Conservation (phyloP, 1,140 invertebrate species). For the Neotoxoptera formosana region DNA sequence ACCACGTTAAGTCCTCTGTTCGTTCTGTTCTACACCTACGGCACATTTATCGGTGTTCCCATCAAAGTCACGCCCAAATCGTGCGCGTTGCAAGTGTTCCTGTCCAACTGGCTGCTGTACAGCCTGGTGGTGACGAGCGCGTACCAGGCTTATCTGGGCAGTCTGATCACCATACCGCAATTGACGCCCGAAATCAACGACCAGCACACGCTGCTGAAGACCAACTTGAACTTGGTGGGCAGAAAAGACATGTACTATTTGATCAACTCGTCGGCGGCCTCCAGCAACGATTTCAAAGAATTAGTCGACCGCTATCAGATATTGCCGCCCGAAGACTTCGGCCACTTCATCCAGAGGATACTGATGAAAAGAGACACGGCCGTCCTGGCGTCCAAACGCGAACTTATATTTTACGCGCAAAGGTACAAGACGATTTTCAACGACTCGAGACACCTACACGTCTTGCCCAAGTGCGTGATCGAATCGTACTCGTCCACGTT, state of each 20-base stretch:
- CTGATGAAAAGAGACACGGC: conserved; percentile 59
- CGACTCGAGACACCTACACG: conserved; percentile 53
- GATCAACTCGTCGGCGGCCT: conserved; percentile 60
- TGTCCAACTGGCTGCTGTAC: conserved; percentile 61
- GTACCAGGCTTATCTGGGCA: conserved; percentile 61
- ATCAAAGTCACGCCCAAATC: conserved; percentile 46
- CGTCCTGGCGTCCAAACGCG: conserved; percentile 60
- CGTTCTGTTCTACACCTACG: conserved; percentile 58
- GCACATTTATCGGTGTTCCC: conserved; percentile 59
- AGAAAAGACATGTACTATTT: conserved; percentile 61
- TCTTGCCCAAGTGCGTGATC: conserved; percentile 59
- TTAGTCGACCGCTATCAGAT: conserved; percentile 60
- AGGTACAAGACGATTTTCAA: conserved; percentile 53
- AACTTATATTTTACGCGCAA: conserved; percentile 59
- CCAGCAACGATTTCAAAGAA: conserved; percentile 58
- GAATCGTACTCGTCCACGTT: conserved; percentile 60
- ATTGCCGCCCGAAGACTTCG: conserved; percentile 60
- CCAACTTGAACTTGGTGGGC: conserved; percentile 60
- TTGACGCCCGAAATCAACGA: conserved; percentile 60
- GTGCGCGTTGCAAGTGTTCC: conserved; percentile 59
- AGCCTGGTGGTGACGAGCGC: conserved; percentile 60
- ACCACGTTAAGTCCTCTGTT: background rate
- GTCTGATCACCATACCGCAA: conserved; percentile 61
- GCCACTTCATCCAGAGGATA: conserved; percentile 59
- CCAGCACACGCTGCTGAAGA: conserved; percentile 59